phyloP scores from a whole-genome alignment of 1,140 invertebrate genomes.

The Ladona fulva region DNA sequence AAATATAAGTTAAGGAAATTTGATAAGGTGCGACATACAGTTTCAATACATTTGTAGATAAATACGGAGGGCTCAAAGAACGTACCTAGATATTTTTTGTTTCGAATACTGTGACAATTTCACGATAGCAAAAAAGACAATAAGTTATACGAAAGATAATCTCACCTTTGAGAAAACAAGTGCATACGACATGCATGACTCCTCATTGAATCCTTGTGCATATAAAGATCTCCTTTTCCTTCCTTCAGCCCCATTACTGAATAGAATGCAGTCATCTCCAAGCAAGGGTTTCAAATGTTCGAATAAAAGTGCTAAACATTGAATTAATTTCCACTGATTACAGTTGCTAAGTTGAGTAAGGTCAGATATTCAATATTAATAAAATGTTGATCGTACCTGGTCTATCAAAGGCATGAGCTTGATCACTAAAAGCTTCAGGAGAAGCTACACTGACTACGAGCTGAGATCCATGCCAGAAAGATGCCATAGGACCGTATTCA shows the following conservation, averaged over 20 bases:
- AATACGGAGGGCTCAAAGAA: too few species aligned
- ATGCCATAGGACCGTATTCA: constrained; percentile 12
- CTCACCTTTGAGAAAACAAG: neutral
- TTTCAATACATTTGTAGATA: too few species aligned
- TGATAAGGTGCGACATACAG: too few species aligned
- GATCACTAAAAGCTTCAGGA: constrained; percentile 5
- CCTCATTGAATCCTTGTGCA: neutral
- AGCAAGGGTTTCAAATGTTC: neutral
- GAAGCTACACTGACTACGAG: constrained; percentile 12
- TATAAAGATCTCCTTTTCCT: neutral
- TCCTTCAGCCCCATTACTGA: neutral
- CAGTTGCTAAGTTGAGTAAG: too few species aligned
- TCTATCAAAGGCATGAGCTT: constrained; percentile 12
- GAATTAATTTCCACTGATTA: neutral
- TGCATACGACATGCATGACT: neutral
- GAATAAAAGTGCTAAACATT: neutral
- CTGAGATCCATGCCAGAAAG: constrained; percentile 13
- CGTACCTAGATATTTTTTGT: too few species aligned
- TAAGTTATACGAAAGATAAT: too few species aligned
- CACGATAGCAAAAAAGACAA: too few species aligned
- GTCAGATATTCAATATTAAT: neutral
- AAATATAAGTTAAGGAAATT: too few species aligned
- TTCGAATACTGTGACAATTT: too few species aligned
- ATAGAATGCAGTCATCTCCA: neutral
- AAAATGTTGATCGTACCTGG: neutral